Base-by-base conservation (phyloP, 2,797 vertebrate species). In the Brachyalestes nurse region DNA sequence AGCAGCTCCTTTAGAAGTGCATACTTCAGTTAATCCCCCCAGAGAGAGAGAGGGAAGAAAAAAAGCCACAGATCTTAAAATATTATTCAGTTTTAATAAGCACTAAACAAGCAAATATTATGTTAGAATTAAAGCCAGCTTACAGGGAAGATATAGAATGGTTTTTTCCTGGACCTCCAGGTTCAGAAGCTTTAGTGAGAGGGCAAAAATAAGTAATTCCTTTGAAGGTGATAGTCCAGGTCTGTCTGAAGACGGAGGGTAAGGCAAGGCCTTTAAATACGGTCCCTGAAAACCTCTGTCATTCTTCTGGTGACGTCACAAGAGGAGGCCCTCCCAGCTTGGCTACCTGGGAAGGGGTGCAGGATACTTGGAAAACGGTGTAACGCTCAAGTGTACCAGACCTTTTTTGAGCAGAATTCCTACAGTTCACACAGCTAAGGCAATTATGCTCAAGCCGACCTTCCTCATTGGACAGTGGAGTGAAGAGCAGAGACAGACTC, bases 211-310 rank as follows among this genome's bases (percentile, higher is more conserved):
- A n/a, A 40, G 49, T 58, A 81, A 88, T 85, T 88, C 89, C 88
- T 81, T 75, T 78, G 75, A 81, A 71, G 76, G 47, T 82, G 77
- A 71, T 77, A 84, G 84, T 85, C 82, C 82, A 66, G 81, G 80
- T 75, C 71, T 81, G 76, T 76, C 71, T 84, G 84, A 73, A 83
- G 73, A 76, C 69, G 65, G 53, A 75, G 62, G 64, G 69, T 76
- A 72, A 72, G 58, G 72, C 69, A 72, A 78, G 75, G 79, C 79
- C 85, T 85, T 90, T 90, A 90, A 90, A 90, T 90, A 88, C 86
- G 77, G 80, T 80, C 81, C 85, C 80, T 28, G 53, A 84, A 88
- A 84, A 80, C 86, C 84, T 79, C 45, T 72, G 67, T 82, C 77
- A 84, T 84, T 67, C 78, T 79, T 61, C 78, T 80, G 53, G 76